Conservation (phyloP, 1,140 invertebrate genomes). For the Trichonephila clavipes region DNA sequence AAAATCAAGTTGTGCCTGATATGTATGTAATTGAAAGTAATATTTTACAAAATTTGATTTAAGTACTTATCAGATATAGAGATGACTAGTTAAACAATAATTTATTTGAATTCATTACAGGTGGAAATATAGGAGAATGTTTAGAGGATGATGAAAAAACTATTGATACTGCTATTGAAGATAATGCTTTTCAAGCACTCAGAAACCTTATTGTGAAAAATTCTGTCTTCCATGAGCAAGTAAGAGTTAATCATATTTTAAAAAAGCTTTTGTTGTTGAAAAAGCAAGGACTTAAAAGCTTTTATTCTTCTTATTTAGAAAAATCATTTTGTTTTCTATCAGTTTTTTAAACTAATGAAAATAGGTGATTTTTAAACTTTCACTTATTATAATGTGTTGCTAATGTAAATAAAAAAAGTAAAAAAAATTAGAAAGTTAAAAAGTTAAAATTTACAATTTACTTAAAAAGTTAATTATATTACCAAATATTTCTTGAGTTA, state of each 20-base stretch:
- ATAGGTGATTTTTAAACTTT: background rate
- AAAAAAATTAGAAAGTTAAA: too few relatives aligned
- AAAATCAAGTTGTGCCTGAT: too few relatives aligned
- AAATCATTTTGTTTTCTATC: background rate
- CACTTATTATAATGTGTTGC: background rate
- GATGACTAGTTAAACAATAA: too few relatives aligned
- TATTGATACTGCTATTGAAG: constrained; percentile 88
- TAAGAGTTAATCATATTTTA: constrained; percentile 79
- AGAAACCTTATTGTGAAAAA: constrained; percentile 87
- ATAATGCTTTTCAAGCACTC: constrained; percentile 90
- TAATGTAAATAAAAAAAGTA: too few relatives aligned
- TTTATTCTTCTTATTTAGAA: background rate
- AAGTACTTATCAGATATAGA: too few relatives aligned
- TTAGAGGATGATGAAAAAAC: constrained; percentile 89
- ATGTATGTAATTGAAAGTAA: too few relatives aligned
- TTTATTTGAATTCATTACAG: background rate
- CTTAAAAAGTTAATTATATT: too few relatives aligned
- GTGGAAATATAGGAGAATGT: constrained; percentile 81
- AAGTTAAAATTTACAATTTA: too few relatives aligned
- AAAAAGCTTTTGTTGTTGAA: background rate
- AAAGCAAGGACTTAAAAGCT: background rate
- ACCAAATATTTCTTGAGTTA: too few relatives aligned
- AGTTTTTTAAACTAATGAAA: background rate
- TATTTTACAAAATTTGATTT: too few relatives aligned
- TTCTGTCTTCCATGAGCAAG: constrained; percentile 87